Evolutionary conservation across 2,113 vertebrate species (phyloP).

Genomic region (Sardina pilchardus): DNA sequence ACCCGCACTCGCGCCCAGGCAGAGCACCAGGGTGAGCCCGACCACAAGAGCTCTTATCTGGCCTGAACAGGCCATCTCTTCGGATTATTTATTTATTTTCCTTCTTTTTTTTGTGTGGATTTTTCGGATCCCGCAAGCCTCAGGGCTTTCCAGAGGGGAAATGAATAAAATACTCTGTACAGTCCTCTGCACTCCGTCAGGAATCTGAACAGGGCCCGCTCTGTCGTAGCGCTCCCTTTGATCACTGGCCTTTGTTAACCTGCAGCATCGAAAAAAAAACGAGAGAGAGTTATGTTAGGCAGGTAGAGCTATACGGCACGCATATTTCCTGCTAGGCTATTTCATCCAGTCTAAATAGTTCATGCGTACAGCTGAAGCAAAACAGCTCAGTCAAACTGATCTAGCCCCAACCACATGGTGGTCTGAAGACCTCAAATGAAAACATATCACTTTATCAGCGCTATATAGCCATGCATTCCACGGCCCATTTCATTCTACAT

Average conservation of each 20-base stretch:
- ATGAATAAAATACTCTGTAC: not conserved
- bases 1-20: slow-evolving; percentile 3
- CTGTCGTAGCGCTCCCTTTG: not conserved
- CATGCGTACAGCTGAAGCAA: not conserved
- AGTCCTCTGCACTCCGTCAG: not conserved
- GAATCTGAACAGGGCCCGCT: not conserved
- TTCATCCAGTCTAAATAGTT: slow-evolving; percentile 4
- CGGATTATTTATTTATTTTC: not conserved
- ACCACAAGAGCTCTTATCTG: slow-evolving; percentile 43
- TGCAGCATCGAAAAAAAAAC: not conserved
- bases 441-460: not conserved
- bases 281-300: not conserved
- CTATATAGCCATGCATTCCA: not conserved
- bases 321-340: not conserved
- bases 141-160: not conserved
- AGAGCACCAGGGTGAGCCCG: slow-evolving; percentile 57
- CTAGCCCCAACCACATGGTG: not conserved
- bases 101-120: not conserved
- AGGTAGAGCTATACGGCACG: too few relatives aligned
- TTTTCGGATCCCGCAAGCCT: not conserved
- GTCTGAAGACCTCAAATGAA: not conserved
- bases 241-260: slow-evolving; percentile 13
- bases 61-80: slow-evolving; percentile 65
- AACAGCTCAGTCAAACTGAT: not conserved
- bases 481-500: not conserved